Conservation (phyloP, 2,888 invertebrate species). For the Neria commutata region DNA sequence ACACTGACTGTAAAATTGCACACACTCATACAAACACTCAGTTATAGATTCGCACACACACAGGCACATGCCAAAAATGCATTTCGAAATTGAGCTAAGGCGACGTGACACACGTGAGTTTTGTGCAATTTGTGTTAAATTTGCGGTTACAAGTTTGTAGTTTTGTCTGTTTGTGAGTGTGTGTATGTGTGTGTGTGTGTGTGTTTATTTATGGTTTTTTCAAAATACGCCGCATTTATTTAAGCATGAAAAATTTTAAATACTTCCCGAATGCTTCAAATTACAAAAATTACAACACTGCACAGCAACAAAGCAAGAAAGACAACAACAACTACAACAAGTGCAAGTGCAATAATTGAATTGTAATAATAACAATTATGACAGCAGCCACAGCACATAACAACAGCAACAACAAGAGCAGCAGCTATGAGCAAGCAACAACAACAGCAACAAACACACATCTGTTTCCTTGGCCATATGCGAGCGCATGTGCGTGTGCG, state of each 20-base stretch:
- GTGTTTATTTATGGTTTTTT: no score
- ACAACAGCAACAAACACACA: not conserved
- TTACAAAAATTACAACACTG: constrained; percentile 3
- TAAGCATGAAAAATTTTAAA: constrained; percentile 6
- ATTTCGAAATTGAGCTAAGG: no score
- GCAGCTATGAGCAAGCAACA: no score
- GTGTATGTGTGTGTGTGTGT: not conserved
- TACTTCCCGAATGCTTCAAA: constrained; percentile 1
- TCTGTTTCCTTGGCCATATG: not conserved
- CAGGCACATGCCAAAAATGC: no score
- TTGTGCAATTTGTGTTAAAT: constrained; percentile 3
- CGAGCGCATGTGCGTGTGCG: not conserved
- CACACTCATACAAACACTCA: no score
- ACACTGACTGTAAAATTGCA: no score
- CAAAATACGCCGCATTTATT: not conserved
- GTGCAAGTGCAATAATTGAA: not conserved
- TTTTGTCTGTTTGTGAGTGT: no score
- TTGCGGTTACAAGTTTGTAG: no score
- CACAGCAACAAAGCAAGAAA: not conserved
- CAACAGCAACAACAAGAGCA: not conserved
- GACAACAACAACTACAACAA: not conserved
- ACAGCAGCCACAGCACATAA: not conserved
- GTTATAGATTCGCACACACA: no score
- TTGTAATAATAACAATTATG: no score
- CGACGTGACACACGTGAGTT: constrained; percentile 8